Conservation (phyloP, 2,113 vertebrate genomes). For the Coregonus clupeaformis region DNA sequence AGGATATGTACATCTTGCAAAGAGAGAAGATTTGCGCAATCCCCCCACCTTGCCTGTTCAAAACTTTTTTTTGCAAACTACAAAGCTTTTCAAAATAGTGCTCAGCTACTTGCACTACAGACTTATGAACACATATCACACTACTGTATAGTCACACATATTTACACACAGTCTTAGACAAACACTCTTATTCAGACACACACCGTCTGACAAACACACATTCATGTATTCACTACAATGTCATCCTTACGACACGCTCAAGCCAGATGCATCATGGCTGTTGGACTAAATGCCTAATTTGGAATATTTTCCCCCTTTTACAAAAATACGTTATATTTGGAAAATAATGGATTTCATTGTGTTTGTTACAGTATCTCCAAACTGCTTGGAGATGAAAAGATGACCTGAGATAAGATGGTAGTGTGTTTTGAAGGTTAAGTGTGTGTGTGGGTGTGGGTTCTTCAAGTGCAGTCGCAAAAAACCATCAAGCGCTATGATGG, state of each 20-base stretch:
- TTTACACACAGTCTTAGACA: not conserved
- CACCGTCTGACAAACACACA: slow-evolving; percentile 10
- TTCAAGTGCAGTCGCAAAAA: no score
- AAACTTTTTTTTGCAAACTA: slow-evolving; percentile 1
- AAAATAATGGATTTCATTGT: not conserved
- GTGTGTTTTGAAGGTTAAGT: slow-evolving; percentile 13
- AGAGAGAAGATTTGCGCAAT: slow-evolving; percentile 6
- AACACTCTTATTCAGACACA: not conserved
- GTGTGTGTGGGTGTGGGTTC: no score
- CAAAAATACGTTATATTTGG: slow-evolving; percentile 9
- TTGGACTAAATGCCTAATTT: not conserved
- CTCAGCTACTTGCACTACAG: not conserved
- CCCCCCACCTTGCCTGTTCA: slow-evolving; percentile 13
- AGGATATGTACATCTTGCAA: slow-evolving; percentile 10
- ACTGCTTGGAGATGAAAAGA: slow-evolving; percentile 9
- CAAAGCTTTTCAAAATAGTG: slow-evolving; percentile 1
- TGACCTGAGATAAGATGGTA: slow-evolving; percentile 7
- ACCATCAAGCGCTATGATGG: no score
- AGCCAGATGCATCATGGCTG: slow-evolving; percentile 5
- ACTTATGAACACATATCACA: slow-evolving; percentile 18
- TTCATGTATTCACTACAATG: not conserved
- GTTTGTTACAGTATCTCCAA: not conserved
- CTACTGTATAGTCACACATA: slow-evolving; percentile 5
- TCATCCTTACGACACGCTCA: slow-evolving; percentile 11
- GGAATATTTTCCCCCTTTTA: slow-evolving; percentile 10